Base-by-base conservation (phyloP, 2,113 vertebrate genomes). In the Calypte anna region DNA sequence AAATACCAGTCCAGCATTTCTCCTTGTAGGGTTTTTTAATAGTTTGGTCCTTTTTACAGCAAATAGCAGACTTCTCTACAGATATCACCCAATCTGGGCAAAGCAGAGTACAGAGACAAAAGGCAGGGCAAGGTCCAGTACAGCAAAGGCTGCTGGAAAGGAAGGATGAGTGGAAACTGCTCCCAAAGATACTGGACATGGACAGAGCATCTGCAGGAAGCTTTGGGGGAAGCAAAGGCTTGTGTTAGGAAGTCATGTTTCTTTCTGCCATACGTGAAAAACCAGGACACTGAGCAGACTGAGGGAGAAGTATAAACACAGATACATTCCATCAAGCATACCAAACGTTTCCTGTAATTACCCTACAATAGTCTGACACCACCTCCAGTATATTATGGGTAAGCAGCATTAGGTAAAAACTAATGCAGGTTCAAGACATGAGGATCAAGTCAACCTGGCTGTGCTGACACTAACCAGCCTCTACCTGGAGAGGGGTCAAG, bases 21-120 rank as follows among this genome's bases (percentile, higher is more conserved):
- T 94, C 23, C 95, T 95, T 57, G 91, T 21, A 88, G 67, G 36
- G 28, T 55, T 87, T 96, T 87, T 96, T 75, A 95, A 97, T 86
- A 82, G 59, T 79, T 96, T 78, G n/a, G 54, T 62, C 14, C 74
- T 51, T 72, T 91, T 88, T 94, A 97, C 97, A 96, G 89, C 85
- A 97, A 97, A 96, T 48, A 96, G 62, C 59, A 83, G 91, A 57
- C 21, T 46, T 59, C 31, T 77, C 83, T 36, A 86, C 50, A 69
- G 57, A 88, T 57, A 90, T 61, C 95, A 75, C 48, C 89, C 38
- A 54, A 77, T 38, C 62, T 85, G 82, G 69, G 80, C 73, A 91
- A 79, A 54, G 69, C 20, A 59, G 69, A 68, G 72, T 30, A 64
- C 13, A 82, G 59, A 63, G 20, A 68, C 78, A 89, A 78, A 67